Conservation (phyloP, 1,140 invertebrate genomes). For the Heliconius nattereri region DNA sequence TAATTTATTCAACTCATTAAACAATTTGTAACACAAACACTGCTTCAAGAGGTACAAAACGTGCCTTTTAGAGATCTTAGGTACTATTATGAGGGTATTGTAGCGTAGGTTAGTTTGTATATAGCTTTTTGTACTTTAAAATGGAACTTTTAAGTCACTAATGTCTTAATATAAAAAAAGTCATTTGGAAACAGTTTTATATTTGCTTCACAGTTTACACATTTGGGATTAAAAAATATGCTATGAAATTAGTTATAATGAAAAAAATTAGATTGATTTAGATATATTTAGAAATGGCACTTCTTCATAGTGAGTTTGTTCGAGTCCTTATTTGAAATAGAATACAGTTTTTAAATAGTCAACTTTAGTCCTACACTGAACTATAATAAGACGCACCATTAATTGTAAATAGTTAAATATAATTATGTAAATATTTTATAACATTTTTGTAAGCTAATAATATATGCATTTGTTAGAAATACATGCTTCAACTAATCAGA, state of each 20-base stretch:
- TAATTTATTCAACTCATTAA: neutral
- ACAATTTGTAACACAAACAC: slow-evolving; percentile 12
- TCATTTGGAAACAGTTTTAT: neutral
- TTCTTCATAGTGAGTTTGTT: neutral
- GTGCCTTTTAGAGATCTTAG: slow-evolving; percentile 65
- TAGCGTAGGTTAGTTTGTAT: slow-evolving; percentile 57
- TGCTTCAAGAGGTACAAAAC: slow-evolving; percentile 62
- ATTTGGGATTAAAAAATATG: neutral
- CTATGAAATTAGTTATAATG: too few relatives aligned
- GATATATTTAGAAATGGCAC: neutral
- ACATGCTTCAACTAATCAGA: slow-evolving; percentile 31
- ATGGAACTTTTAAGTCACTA: slow-evolving; percentile 38
- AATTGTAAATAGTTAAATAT: slow-evolving; percentile 49
- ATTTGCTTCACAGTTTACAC: neutral
- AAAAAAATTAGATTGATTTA: neutral
- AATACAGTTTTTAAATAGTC: neutral
- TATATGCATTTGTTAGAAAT: slow-evolving; percentile 37
- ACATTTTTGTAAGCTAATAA: slow-evolving; percentile 27
- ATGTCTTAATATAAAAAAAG: slow-evolving; percentile 11
- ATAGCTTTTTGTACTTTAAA: slow-evolving; percentile 41
- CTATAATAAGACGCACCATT: slow-evolving; percentile 17
- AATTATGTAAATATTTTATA: slow-evolving; percentile 49
- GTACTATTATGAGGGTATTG: slow-evolving; percentile 63
- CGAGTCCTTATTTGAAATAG: neutral
- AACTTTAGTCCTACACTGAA: slow-evolving; percentile 15